Conservation (phyloP, 92 coral and sea anemone genomes). For the Zoanthus gigantus region DNA sequence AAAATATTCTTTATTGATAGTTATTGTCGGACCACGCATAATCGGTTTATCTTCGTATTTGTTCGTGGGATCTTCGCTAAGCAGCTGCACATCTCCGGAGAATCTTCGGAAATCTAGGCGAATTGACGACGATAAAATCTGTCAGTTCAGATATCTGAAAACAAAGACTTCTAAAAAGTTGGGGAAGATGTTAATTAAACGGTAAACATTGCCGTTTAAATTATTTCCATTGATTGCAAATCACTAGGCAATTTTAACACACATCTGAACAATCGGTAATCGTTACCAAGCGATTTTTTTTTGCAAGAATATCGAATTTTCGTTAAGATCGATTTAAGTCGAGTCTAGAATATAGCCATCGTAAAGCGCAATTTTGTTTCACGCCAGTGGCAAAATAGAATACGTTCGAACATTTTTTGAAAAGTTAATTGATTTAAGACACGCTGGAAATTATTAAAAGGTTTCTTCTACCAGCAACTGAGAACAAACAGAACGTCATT, state of each 20-base stretch:
- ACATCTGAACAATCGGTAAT: too few relatives aligned
- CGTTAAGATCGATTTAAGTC: too few relatives aligned
- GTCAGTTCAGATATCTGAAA: background rate
- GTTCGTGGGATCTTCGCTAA: conserved; percentile 37
- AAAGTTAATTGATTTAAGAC: too few relatives aligned
- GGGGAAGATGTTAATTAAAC: background rate
- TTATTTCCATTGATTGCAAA: background rate
- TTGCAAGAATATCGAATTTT: too few relatives aligned
- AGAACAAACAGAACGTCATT: too few relatives aligned
- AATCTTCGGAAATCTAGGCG: background rate
- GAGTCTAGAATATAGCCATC: too few relatives aligned
- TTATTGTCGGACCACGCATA: conserved; percentile 47
- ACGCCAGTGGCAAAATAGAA: too few relatives aligned
- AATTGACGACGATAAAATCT: conserved; percentile 2
- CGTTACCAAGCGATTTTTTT: too few relatives aligned
- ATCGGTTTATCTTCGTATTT: conserved; percentile 34
- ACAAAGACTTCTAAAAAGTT: background rate
- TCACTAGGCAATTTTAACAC: background rate
- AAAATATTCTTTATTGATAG: conserved; percentile 12
- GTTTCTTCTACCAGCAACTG: too few relatives aligned
- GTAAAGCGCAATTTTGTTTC: too few relatives aligned
- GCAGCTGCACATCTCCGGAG: conserved; percentile 50
- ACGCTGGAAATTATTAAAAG: too few relatives aligned
- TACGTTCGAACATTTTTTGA: too few relatives aligned
- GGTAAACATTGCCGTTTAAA: background rate